These are phyloP conservation scores for Eueides isabella DNA, from an alignment of 1,140 invertebrate genomes.

Conservation along the genomic window DNA sequence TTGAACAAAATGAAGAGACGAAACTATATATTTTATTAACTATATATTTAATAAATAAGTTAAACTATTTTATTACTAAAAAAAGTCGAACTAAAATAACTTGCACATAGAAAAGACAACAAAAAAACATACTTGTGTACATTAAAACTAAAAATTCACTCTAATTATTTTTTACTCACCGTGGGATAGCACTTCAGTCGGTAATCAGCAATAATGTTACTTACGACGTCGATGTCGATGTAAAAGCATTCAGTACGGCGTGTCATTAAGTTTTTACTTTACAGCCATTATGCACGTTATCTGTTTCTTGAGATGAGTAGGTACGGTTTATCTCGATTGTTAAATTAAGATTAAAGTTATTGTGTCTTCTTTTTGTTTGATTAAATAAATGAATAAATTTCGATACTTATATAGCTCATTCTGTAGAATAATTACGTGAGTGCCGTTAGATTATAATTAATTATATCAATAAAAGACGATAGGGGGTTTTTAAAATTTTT, in stretches of 20 bases:
- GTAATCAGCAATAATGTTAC: slow-evolving; percentile 15
- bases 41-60: no score
- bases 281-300: slow-evolving; percentile 12
- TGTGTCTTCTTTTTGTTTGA: not conserved
- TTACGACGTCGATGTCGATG: slow-evolving; percentile 11
- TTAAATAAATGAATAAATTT: not conserved
- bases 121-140: not conserved
- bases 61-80: no score
- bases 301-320: slow-evolving; percentile 5
- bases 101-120: not conserved
- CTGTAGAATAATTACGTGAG: no score
- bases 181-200: slow-evolving; percentile 8
- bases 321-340: not conserved
- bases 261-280: slow-evolving; percentile 21
- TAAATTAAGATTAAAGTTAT: not conserved
- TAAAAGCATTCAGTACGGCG: slow-evolving; percentile 7
- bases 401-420: no score
- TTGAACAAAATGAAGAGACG: no score
- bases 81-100: no score
- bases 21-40: no score
- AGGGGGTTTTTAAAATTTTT: no score
- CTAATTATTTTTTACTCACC: slow-evolving; percentile 10
- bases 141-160: not conserved
- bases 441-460: no score
- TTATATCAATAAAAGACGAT: no score